These are phyloP conservation scores for Catonia carolina DNA, from an alignment of 2,888 invertebrate species.

Conservation along the genomic window DNA sequence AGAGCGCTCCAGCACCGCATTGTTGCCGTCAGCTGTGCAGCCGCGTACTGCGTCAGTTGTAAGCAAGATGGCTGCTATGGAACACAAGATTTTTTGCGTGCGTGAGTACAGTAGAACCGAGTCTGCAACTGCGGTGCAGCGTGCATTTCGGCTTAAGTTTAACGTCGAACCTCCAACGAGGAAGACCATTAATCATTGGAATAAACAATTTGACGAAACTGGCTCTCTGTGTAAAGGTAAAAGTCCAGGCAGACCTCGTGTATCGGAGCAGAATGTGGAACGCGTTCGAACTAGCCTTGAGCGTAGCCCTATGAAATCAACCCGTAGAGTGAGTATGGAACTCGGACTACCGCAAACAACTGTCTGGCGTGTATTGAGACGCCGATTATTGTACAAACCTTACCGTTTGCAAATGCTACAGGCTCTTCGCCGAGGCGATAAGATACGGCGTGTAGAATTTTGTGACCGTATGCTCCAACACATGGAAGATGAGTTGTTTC, in stretches of 20 bases:
- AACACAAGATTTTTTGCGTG: too few relatives aligned
- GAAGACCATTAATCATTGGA: not conserved
- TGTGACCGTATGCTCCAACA: not conserved
- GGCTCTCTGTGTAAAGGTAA: slow-evolving; percentile 16
- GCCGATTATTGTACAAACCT: not conserved
- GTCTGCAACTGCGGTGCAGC: not conserved
- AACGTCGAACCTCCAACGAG: not conserved
- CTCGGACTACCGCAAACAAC: not conserved
- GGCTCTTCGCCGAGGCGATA: slow-evolving; percentile 1
- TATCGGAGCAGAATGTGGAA: not conserved
- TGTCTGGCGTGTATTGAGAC: not conserved
- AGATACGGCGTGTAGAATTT: not conserved
- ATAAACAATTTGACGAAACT: slow-evolving; percentile 10
- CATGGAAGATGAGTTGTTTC: not conserved
- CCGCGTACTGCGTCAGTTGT: too few relatives aligned
- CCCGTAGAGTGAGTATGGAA: not conserved
- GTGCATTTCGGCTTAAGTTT: not conserved
- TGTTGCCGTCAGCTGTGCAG: too few relatives aligned
- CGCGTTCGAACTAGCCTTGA: not conserved
- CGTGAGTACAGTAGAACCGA: not conserved
- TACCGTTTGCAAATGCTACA: slow-evolving; percentile 7
- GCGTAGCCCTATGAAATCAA: not conserved
- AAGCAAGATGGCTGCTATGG: too few relatives aligned
- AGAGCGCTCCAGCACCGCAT: too few relatives aligned
- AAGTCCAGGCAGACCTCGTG: slow-evolving; percentile 2